Percentiles rank a stretch among this genome's conserved stretches.
phyloP scores from a whole-genome alignment of 37 sponge, comb jelly and placozoan genomes.

The Aphrocallistes beatrix region DNA sequence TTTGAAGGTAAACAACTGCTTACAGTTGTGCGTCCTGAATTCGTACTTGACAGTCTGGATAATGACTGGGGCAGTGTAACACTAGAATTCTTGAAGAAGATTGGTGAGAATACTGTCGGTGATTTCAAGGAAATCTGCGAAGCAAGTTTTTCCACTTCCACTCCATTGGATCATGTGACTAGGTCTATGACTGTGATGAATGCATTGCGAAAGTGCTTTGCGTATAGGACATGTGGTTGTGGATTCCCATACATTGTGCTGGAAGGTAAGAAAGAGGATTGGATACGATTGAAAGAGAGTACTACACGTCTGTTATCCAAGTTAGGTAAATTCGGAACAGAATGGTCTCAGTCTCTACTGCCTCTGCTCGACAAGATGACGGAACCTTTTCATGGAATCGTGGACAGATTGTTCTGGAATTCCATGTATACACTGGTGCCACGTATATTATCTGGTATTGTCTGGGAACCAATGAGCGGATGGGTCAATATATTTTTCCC shows the following conservation, averaged over 20 bases:
- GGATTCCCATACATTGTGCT: conserved; percentile 11
- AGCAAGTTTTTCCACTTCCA: not conserved
- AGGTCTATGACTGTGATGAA: not conserved
- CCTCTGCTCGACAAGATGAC: not conserved
- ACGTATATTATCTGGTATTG: not conserved
- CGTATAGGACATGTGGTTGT: not conserved
- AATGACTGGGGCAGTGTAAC: conserved; percentile 1
- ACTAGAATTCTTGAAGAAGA: not conserved
- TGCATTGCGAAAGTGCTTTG: not conserved
- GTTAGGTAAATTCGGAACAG: not conserved
- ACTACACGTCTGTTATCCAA: not conserved
- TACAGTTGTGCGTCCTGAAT: not conserved
- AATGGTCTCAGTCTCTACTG: not conserved
- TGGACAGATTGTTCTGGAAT: not conserved
- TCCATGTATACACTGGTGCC: not conserved
- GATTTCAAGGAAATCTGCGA: not conserved
- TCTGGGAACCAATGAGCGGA: not conserved
- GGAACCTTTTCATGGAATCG: not conserved
- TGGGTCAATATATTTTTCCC: conserved; percentile 10
- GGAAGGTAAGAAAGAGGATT: not conserved
- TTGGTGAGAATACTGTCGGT: not conserved
- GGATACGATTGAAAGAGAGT: not conserved
- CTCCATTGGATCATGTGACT: not conserved
- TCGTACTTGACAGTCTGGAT: not conserved
- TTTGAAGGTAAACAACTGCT: not conserved